Evolutionary conservation across 2,797 vertebrate species (phyloP).

Genomic region (Delichon dasypus): DNA sequence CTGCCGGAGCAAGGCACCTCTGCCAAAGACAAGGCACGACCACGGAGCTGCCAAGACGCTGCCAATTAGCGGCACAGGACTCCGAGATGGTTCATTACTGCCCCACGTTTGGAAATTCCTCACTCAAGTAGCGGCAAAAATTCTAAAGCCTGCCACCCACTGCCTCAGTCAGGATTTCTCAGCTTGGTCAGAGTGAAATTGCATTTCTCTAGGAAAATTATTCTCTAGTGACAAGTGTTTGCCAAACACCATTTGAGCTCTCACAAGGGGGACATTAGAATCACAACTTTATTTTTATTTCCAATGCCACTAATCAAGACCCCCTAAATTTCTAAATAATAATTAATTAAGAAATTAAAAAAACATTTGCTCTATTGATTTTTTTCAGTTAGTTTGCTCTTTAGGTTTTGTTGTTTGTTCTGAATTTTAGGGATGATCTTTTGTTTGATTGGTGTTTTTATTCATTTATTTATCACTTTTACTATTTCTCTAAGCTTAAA

Average conservation of each 20-base stretch:
- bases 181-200: background rate
- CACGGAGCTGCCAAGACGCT: accelerated
- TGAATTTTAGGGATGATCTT: background rate
- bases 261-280: background rate
- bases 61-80: accelerated
- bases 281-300: background rate
- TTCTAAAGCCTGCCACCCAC: background rate
- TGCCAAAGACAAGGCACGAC: accelerated
- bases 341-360: background rate
- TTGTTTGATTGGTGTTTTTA: accelerated
- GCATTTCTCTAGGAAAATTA: background rate
- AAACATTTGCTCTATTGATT: background rate
- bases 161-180: background rate
- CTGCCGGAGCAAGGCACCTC: background rate
- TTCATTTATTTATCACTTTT: background rate
- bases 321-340: background rate
- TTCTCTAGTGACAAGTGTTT: background rate
- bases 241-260: background rate
- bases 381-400: background rate
- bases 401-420: background rate
- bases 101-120: background rate
- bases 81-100: accelerated
- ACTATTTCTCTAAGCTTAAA: background rate
- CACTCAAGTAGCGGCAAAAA: background rate
- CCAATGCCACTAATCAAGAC: background rate